phyloP scores from a whole-genome alignment of 2,797 vertebrate genomes.

The Enteromius anoplus region DNA sequence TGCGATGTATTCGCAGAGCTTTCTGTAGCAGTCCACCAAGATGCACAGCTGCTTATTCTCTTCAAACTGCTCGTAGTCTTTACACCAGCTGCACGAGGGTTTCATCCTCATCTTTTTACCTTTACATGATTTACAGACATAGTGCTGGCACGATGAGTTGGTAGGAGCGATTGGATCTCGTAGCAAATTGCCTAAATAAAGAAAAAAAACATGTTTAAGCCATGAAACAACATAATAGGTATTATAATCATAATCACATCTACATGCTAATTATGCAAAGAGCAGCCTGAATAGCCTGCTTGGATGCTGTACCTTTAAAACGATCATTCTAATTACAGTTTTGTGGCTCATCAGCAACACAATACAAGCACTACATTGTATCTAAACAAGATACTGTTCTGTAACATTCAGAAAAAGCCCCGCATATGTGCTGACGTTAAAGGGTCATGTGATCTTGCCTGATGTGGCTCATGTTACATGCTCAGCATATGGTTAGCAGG shows the following conservation, averaged over 20 bases:
- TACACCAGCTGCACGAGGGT: conserved; percentile 99
- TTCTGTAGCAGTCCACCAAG: conserved; percentile 96
- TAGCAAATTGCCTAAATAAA: conserved; percentile 87
- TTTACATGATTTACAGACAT: conserved; percentile 96
- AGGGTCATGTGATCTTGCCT: not conserved
- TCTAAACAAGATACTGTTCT: not conserved
- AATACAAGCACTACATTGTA: not conserved
- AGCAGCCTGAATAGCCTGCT: not conserved
- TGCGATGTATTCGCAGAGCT: conserved; percentile 94
- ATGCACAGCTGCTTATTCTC: conserved; percentile 95
- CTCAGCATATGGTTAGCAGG: not conserved
- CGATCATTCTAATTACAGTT: not conserved
- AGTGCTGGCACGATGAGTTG: conserved; percentile 98
- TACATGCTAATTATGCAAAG: not conserved
- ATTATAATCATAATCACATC: not conserved
- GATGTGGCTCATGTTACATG: conserved; percentile 8
- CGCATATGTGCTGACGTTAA: not conserved
- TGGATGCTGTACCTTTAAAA: not conserved
- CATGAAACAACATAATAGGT: conserved; percentile 8
- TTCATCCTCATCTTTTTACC: conserved; percentile 99
- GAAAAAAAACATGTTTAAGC: not conserved
- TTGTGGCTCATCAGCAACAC: not conserved
- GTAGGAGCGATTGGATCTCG: conserved; percentile 97
- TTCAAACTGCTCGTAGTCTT: conserved; percentile 97
- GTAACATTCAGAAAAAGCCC: conserved; percentile 8